These are phyloP conservation scores for Caenorhabditis panamensis DNA, from an alignment of 2,888 invertebrate genomes.

Conservation along the genomic window DNA sequence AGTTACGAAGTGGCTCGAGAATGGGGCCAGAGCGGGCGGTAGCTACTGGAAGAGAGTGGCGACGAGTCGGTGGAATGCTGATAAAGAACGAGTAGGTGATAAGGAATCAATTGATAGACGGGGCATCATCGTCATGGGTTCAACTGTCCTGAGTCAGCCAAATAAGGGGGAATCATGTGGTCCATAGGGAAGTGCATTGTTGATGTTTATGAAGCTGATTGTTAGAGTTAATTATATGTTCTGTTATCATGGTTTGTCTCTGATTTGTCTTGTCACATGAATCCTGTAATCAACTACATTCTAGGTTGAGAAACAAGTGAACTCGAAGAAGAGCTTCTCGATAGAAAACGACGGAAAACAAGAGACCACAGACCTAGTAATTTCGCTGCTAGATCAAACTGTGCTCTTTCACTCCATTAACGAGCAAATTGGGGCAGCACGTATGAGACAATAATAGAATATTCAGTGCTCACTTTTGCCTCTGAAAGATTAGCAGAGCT, in stretches of 20 bases:
- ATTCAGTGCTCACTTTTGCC: slow-evolving; percentile 19
- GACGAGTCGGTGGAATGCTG: slow-evolving; percentile 43
- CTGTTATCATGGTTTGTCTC: not conserved
- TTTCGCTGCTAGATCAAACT: not conserved
- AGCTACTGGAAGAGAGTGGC: slow-evolving; percentile 52
- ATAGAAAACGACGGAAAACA: no score
- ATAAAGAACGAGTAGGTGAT: slow-evolving; percentile 46
- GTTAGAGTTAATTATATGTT: not conserved
- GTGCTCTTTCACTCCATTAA: not conserved
- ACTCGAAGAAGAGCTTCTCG: no score
- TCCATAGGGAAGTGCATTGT: not conserved
- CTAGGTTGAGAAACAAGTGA: not conserved
- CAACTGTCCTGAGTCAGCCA: slow-evolving; percentile 42
- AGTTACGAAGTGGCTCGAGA: slow-evolving; percentile 39
- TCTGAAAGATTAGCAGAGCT: slow-evolving; percentile 24
- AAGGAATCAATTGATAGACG: slow-evolving; percentile 39
- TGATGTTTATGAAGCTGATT: no score
- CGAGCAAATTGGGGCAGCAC: not conserved
- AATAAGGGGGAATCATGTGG: slow-evolving; percentile 35
- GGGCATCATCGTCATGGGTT: slow-evolving; percentile 47
- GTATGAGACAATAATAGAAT: slow-evolving; percentile 37
- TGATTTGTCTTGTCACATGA: no score
- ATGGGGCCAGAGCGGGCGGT: slow-evolving; percentile 16
- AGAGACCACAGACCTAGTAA: no score
- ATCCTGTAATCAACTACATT: slow-evolving; percentile 1